Conservation (phyloP, 2,797 vertebrate genomes). For the Dermochelys coriacea region DNA sequence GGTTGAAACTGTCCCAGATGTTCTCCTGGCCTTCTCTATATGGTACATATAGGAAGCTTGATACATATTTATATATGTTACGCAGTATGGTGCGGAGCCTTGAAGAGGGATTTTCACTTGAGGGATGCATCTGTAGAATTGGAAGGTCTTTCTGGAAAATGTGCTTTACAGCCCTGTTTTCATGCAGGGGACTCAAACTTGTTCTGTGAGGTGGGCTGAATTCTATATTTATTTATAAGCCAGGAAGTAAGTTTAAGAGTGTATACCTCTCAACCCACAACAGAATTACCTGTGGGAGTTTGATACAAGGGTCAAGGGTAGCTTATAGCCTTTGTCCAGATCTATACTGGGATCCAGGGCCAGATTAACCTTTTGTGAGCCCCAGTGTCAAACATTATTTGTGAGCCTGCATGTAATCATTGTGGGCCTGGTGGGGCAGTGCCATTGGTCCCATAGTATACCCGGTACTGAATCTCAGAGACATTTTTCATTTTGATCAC, state of each 20-base stretch:
- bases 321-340: slow-evolving; percentile 45
- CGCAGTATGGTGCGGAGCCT: slow-evolving; percentile 20
- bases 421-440: no score
- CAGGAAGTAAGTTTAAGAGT: slow-evolving; percentile 42
- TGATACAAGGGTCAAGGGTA: slow-evolving; percentile 30
- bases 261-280: slow-evolving; percentile 12
- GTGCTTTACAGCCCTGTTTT: slow-evolving; percentile 6
- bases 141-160: background rate
- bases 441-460: no score
- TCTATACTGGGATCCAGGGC: background rate
- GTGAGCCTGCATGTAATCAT: no score
- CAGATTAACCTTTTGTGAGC: no score
- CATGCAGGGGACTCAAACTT: background rate
- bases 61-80: background rate
- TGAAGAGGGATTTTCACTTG: slow-evolving; percentile 10
- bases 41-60: background rate
- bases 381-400: no score
- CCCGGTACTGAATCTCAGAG: no score
- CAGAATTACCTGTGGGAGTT: slow-evolving; percentile 50
- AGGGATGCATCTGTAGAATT: background rate
- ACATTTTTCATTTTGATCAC: no score
- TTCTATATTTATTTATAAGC: slow-evolving; percentile 46
- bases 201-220: background rate
- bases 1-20: slow-evolving; percentile 21
- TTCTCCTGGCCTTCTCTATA: background rate